phyloP scores from a whole-genome alignment of 2,888 invertebrate genomes.

The Tipula confusa region DNA sequence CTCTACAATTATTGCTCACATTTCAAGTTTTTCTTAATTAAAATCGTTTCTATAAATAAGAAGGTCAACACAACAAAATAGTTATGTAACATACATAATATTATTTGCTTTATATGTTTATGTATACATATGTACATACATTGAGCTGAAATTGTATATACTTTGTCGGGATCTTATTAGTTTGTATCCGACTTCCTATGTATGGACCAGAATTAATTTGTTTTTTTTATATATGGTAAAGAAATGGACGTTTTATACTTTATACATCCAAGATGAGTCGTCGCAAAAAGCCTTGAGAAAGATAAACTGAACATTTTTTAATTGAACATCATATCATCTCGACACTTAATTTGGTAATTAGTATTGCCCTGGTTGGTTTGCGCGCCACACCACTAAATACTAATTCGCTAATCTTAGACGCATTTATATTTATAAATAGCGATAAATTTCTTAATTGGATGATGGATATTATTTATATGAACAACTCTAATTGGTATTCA shows the following conservation, averaged over 20 bases:
- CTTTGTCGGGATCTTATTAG: neutral
- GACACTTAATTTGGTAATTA: slow-evolving; percentile 20
- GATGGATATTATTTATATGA: neutral
- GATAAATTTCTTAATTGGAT: slow-evolving; percentile 3
- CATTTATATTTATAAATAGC: neutral
- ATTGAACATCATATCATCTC: neutral
- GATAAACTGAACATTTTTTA: neutral
- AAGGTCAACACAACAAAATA: neutral
- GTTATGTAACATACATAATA: neutral
- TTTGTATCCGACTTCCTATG: slow-evolving; percentile 7
- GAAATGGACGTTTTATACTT: neutral
- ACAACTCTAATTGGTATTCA: neutral
- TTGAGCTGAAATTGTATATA: neutral
- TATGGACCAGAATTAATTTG: neutral
- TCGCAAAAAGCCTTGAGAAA: neutral
- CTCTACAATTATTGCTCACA: slow-evolving; percentile 25
- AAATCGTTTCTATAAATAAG: slow-evolving; percentile 20
- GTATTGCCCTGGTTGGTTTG: neutral
- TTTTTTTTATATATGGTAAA: neutral
- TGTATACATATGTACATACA: neutral
- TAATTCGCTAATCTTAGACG: neutral
- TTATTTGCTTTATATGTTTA: neutral
- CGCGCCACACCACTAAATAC: neutral
- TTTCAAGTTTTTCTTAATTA: slow-evolving; percentile 20
- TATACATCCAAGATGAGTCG: neutral